phyloP scores from a whole-genome alignment of 1,140 invertebrate species.

The Subanguina moxae region DNA sequence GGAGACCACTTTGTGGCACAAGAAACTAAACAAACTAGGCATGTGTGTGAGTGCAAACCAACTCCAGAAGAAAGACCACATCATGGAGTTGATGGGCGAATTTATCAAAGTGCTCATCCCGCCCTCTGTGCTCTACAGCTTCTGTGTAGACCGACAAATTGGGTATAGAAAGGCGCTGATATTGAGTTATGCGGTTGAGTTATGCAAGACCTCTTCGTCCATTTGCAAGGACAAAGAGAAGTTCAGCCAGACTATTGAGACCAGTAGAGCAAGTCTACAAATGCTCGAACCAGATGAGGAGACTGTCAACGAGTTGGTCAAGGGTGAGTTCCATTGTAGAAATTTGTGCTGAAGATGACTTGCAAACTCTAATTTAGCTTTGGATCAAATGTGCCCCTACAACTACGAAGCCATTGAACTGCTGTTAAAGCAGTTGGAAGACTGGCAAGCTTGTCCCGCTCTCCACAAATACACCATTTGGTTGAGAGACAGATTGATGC shows the following conservation, averaged over 20 bases:
- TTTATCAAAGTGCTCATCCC: conserved; percentile 26
- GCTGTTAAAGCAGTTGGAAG: conserved; percentile 22
- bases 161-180: not conserved
- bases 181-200: conserved; percentile 25
- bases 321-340: too few species aligned
- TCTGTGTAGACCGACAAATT: conserved; percentile 21
- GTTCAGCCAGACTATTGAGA: conserved; percentile 19
- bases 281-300: not conserved
- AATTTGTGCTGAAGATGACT: too few species aligned
- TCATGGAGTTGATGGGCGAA: conserved; percentile 25
- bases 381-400: conserved; percentile 24
- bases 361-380: not conserved
- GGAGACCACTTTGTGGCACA: conserved; percentile 29
- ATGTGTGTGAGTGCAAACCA: conserved; percentile 5
- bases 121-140: conserved; percentile 18
- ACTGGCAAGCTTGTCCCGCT: not conserved
- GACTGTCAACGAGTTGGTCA: not conserved
- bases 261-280: conserved; percentile 5
- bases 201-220: conserved; percentile 27
- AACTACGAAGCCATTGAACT: conserved; percentile 30
- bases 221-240: conserved; percentile 1
- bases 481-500: conserved; percentile 11
- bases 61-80: conserved; percentile 14
- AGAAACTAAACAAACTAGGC: conserved; percentile 14
- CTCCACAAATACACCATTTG: not conserved